Conservation (phyloP, 1,140 invertebrate genomes). For the Cheumatopsyche charites region DNA sequence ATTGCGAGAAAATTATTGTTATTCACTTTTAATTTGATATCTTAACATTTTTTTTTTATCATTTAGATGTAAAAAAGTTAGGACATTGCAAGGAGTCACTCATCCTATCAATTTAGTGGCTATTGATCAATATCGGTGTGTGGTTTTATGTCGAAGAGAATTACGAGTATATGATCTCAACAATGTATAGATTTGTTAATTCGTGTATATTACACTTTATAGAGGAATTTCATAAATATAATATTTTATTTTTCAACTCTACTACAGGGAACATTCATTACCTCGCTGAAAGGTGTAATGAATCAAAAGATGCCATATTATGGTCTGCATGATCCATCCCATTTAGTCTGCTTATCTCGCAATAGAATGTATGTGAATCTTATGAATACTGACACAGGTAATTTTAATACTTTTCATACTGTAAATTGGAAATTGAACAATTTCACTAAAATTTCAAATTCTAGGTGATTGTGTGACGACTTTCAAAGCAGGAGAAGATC, state of each 20-base stretch:
- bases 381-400: conserved; percentile 78
- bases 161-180: conserved; percentile 80
- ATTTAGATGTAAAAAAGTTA: conserved; percentile 64
- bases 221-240: not conserved
- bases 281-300: conserved; percentile 84
- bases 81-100: conserved; percentile 71
- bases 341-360: conserved; percentile 80
- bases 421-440: not conserved
- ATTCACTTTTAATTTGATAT: not conserved
- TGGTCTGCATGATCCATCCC: conserved; percentile 78
- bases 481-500: conserved; percentile 86
- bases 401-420: too few relatives aligned
- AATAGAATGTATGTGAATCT: conserved; percentile 92
- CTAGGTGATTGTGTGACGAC: conserved; percentile 82
- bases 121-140: conserved; percentile 74
- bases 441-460: conserved; percentile 19
- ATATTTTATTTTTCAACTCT: conserved; percentile 12
- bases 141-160: conserved; percentile 81
- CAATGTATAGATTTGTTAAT: conserved; percentile 60
- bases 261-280: conserved; percentile 64
- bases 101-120: conserved; percentile 73
- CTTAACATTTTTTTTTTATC: not conserved
- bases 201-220: too few relatives aligned
- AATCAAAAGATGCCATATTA: conserved; percentile 92
- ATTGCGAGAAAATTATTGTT: conserved; percentile 16